phyloP scores from a whole-genome alignment of 1,140 invertebrate species.

The Drosophila eugracilis region DNA sequence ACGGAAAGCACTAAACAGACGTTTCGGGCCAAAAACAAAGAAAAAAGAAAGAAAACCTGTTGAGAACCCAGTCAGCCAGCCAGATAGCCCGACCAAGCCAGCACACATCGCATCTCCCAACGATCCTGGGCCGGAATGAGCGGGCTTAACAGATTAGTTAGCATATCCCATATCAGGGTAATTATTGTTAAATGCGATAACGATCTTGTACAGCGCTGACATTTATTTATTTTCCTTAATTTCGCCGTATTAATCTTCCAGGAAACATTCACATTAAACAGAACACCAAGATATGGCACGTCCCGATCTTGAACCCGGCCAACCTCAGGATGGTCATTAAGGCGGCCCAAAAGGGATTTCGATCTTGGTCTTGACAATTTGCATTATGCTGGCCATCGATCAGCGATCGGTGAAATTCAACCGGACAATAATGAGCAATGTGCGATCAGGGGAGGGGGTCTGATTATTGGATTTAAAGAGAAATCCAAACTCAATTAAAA shows the following conservation, averaged over 20 bases:
- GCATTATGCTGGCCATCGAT: conserved; percentile 73
- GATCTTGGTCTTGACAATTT: conserved; percentile 69
- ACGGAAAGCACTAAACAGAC: conserved; percentile 74
- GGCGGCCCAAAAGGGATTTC: conserved; percentile 2
- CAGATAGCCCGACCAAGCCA: no score
- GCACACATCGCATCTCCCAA: conserved; percentile 11
- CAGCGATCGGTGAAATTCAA: conserved; percentile 53
- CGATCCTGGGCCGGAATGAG: conserved; percentile 49
- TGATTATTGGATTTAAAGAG: no score
- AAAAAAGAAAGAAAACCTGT: conserved; percentile 53
- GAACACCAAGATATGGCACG: conserved; percentile 62
- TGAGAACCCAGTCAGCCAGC: no score
- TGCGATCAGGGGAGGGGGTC: not conserved
- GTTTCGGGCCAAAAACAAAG: conserved; percentile 21
- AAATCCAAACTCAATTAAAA: conserved; percentile 72
- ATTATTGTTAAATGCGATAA: conserved; percentile 85
- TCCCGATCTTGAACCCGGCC: conserved; percentile 30
- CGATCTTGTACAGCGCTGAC: conserved; percentile 84
- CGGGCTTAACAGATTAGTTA: conserved; percentile 84
- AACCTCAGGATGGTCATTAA: not conserved
- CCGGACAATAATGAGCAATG: conserved; percentile 30
- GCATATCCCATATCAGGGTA: conserved; percentile 85
- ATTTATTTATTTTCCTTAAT: conserved; percentile 85
- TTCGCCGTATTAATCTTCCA: conserved; percentile 85
- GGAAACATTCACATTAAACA: conserved; percentile 79